Percentiles rank a stretch among this genome's conserved stretches.
Conservation (phyloP, 2,797 vertebrate species). For the Syngnathus acus region DNA sequence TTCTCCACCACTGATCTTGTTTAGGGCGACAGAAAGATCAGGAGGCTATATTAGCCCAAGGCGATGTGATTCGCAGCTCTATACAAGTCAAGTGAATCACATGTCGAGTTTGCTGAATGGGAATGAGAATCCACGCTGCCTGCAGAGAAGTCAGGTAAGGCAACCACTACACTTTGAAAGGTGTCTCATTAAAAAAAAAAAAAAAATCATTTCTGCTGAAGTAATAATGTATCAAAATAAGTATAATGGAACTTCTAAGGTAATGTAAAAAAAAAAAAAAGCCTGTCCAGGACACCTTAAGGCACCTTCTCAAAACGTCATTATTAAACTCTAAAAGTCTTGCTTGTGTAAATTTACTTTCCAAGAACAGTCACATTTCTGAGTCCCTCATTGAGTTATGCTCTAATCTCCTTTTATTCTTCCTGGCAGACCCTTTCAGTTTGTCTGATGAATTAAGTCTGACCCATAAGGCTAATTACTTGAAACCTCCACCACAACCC, state of each 20-base stretch:
- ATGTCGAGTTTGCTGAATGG: no score
- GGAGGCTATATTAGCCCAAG: no score
- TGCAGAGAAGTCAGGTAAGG: neutral
- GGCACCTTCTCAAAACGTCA: neutral
- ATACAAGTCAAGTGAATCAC: no score
- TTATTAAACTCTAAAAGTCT: conserved; percentile 2
- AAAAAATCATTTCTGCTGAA: no score
- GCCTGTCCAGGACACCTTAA: neutral
- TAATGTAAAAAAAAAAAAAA: neutral
- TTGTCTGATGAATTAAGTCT: conserved; percentile 35
- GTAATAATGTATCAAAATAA: neutral
- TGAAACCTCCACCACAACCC: conserved; percentile 25
- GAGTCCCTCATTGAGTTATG: conserved; percentile 8
- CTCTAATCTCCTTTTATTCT: conserved; percentile 24
- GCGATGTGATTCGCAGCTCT: no score
- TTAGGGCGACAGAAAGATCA: no score
- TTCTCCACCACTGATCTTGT: no score
- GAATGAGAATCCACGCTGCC: neutral
- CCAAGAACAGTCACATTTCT: conserved; percentile 12
- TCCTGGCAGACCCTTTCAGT: conserved; percentile 18
- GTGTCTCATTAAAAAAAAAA: no score
- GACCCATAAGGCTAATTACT: conserved; percentile 36
- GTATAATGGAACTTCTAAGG: neutral
- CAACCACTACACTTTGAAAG: neutral
- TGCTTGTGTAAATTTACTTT: conserved; percentile 10